Percentiles rank a stretch among this genome's conserved stretches.
Conservation (phyloP, 2,888 invertebrate genomes). For the Pachydiplax longipennis region DNA sequence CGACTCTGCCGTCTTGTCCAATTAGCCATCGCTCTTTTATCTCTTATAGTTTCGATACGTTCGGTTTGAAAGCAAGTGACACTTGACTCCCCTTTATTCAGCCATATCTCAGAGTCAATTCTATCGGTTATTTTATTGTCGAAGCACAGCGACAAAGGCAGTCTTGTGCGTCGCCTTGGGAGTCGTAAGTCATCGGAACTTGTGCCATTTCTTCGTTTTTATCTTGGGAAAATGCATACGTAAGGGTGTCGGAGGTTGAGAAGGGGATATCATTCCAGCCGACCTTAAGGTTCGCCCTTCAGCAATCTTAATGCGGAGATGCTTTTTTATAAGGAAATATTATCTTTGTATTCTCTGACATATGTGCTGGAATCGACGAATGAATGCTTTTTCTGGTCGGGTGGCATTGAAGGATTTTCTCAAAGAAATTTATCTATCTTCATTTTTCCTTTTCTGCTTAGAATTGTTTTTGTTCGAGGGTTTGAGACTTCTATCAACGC, state of each 20-base stretch:
- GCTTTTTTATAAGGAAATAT: no score
- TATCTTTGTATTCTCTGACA: not conserved
- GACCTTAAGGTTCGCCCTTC: not conserved
- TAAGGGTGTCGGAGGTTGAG: not conserved
- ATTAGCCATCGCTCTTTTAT: not conserved
- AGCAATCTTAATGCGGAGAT: not conserved
- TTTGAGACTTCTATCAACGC: no score
- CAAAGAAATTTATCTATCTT: no score
- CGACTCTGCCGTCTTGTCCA: not conserved
- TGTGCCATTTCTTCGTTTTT: not conserved
- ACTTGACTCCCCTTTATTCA: not conserved
- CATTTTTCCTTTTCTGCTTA: no score
- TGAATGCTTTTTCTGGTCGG: no score
- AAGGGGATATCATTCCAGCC: not conserved
- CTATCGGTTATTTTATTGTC: not conserved
- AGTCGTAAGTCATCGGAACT: not conserved
- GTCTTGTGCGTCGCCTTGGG: not conserved
- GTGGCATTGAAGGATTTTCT: no score
- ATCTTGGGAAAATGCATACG: not conserved
- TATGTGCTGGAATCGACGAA: not conserved
- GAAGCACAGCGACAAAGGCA: not conserved
- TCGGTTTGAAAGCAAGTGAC: not conserved
- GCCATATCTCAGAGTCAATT: not conserved
- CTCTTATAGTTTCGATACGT: not conserved
- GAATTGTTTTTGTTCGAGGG: no score